Percentiles rank a stretch among this genome's conserved stretches.
These are phyloP conservation scores for Pilophorus perplexus DNA, from an alignment of 2,888 invertebrate species.

Conservation along the genomic window DNA sequence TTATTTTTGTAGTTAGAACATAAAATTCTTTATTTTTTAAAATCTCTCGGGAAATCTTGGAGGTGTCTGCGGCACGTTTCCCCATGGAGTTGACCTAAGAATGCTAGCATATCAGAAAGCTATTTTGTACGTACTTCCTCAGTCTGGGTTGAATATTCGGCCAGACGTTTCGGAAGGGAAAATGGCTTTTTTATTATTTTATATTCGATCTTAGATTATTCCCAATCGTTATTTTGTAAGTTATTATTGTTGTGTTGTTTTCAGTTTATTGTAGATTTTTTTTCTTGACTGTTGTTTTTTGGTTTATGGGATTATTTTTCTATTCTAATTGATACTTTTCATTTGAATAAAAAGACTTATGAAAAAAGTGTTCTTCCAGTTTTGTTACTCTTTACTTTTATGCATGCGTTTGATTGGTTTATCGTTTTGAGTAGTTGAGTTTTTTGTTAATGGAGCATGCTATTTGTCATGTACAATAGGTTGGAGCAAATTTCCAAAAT, in stretches of 20 bases:
- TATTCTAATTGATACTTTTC: conserved; percentile 30
- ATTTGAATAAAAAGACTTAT: conserved; percentile 25
- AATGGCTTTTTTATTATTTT: conserved; percentile 20
- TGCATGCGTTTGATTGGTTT: not conserved
- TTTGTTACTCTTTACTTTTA: not conserved
- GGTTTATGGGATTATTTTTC: conserved; percentile 33
- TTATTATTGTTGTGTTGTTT: conserved; percentile 28
- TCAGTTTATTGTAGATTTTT: conserved; percentile 26
- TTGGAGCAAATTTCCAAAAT: too few relatives aligned
- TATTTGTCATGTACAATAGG: too few relatives aligned
- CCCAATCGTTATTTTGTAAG: conserved; percentile 17
- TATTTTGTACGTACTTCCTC: not conserved
- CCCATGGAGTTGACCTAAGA: conserved; percentile 16
- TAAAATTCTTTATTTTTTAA: conserved; percentile 4
- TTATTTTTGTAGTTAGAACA: not conserved
- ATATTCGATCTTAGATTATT: conserved; percentile 1
- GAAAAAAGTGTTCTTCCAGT: not conserved
- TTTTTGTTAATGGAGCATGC: too few relatives aligned
- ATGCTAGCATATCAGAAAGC: conserved; percentile 28
- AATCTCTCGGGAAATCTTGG: not conserved
- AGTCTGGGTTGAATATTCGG: not conserved
- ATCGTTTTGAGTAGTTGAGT: too few relatives aligned
- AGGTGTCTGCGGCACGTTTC: not conserved
- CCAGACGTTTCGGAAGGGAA: not conserved
- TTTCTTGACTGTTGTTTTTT: conserved; percentile 34